Base-by-base conservation (phyloP, 2,113 vertebrate genomes). In the Sinocyclocheilus anshuiensis region DNA sequence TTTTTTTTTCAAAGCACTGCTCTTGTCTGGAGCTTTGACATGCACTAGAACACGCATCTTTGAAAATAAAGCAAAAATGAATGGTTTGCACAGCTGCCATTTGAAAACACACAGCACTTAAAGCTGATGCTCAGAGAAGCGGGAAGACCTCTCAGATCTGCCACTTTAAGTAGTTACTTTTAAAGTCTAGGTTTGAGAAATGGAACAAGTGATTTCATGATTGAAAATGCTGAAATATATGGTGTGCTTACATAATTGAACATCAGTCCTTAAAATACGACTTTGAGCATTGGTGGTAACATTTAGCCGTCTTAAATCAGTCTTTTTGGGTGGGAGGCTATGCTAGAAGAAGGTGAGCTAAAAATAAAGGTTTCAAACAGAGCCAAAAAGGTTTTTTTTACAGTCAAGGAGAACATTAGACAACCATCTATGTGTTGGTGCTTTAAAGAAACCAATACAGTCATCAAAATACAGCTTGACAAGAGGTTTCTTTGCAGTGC, bases 241-340 rank as follows among this genome's bases (percentile, higher is more conserved):
- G 77, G 15, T 33, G 16, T 75, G 80, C 71, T 87, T 79, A 59
- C 36, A 61, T 90, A 90, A 91, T 90, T 88, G 53, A 92, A 89
- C 86, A 72, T 86, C 81, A 79, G 69, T 57, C 77, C 69, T 57
- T 67, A 45, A 77, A 67, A 75, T 86, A 50, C 76, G 61, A 42
- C 82, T 36, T 26, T 61, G 61, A 45, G 39, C 26, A 84, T 65
- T 20, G 33, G 26, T 4, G 76, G n/a, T 88, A 81, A 77, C 71
- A 45, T 71, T 11, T 61, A 79, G 65, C 85, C 82, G 50, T 69
- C 33, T 59, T 74, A 8, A n/a, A 10, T 48, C 77, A 29, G 75
- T 77, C 53, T 42, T 6, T 39, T 29, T 57, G 20, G 42, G 74
- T 26, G n/a, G n/a, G 22, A 48, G 74, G 16, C 16, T 16, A 29